A percentile compares a stretch with the other conserved stretches of the same genome.
These are phyloP conservation scores for Enteromius afrohamiltoni DNA, from an alignment of 2,797 vertebrate species.

Conservation along the genomic window DNA sequence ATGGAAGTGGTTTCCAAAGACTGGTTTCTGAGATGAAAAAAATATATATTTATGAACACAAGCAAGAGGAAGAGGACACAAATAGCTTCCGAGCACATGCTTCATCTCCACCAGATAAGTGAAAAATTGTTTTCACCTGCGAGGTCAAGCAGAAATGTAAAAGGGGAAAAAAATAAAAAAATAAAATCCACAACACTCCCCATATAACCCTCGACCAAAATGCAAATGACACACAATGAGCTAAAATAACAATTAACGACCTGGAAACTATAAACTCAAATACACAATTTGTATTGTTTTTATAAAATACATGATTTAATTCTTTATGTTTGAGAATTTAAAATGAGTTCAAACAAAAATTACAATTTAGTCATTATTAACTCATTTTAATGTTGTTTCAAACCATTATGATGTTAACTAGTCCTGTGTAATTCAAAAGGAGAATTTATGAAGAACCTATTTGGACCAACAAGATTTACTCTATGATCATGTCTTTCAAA, in stretches of 20 bases:
- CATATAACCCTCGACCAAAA: constrained; percentile 2
- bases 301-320: neutral
- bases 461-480: neutral
- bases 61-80: neutral
- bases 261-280: neutral
- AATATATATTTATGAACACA: neutral
- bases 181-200: neutral
- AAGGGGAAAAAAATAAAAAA: constrained; percentile 6
- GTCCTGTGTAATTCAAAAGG: neutral
- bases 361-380: neutral
- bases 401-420: neutral
- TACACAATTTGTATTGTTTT: neutral
- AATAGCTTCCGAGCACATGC: neutral
- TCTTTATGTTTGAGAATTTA: neutral
- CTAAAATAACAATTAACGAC: neutral
- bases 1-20: neutral
- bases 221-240: neutral
- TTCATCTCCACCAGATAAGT: neutral
- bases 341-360: neutral
- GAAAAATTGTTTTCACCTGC: constrained; percentile 49
- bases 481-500: neutral
- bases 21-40: neutral
- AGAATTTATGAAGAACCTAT: neutral
- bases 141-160: constrained; percentile 27
- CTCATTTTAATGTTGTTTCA: neutral